phyloP scores from a whole-genome alignment of 2,888 invertebrate species.

The Amphipoea lucens region DNA sequence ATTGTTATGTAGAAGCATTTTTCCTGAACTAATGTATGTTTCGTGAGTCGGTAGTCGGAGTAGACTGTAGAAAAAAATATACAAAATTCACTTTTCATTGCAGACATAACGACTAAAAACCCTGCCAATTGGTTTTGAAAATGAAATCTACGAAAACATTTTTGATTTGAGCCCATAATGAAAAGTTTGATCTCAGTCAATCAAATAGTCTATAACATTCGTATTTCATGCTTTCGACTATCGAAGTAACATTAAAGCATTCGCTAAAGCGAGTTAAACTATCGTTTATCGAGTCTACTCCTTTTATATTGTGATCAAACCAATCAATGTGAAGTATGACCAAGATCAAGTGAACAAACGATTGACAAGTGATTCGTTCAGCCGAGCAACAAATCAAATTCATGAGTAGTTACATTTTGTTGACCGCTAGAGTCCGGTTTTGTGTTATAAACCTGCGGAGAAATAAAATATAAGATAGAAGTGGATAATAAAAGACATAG shows the following conservation, averaged over 20 bases:
- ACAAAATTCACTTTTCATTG: conserved; percentile 82
- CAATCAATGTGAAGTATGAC: conserved; percentile 87
- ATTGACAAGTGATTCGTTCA: conserved; percentile 87
- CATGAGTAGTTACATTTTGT: conserved; percentile 90
- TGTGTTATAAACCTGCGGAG: conserved; percentile 91
- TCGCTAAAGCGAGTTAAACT: conserved; percentile 84
- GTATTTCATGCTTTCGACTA: conserved; percentile 81
- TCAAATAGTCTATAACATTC: conserved; percentile 72
- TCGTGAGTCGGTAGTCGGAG: conserved; percentile 69
- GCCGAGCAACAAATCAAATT: conserved; percentile 86
- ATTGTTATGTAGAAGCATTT: conserved; percentile 71
- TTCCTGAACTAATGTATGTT: conserved; percentile 65
- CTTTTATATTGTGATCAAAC: conserved; percentile 84
- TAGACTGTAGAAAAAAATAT: conserved; percentile 75
- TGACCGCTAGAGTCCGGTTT: conserved; percentile 91
- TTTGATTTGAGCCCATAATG: conserved; percentile 81
- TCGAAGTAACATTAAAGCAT: conserved; percentile 79
- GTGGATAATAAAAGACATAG: conserved; percentile 80
- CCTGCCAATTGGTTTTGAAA: conserved; percentile 77
- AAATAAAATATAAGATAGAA: conserved; percentile 89
- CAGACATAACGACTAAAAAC: conserved; percentile 75
- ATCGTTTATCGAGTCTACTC: conserved; percentile 83
- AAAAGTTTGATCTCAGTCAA: conserved; percentile 79
- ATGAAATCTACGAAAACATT: conserved; percentile 65
- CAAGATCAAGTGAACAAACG: conserved; percentile 86